Percentiles rank a stretch among this genome's conserved stretches.
Conservation (phyloP, 2,888 invertebrate species). For the Amphipyra berbera region DNA sequence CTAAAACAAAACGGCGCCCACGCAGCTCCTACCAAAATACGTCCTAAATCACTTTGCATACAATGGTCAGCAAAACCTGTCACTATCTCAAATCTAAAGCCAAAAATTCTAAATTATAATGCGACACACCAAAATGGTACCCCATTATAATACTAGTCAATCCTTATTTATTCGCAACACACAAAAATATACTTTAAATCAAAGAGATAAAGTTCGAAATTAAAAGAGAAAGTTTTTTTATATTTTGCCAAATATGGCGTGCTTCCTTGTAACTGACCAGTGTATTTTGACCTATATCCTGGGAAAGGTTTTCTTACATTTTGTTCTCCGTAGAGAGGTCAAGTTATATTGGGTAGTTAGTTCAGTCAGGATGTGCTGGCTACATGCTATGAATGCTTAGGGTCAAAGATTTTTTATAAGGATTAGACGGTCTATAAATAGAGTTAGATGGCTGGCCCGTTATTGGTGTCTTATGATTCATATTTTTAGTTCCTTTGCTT, state of each 20-base stretch:
- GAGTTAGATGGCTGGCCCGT: conserved; percentile 17
- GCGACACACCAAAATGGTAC: conserved; percentile 54
- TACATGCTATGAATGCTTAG: conserved; percentile 63
- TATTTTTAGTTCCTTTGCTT: neutral
- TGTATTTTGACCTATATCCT: conserved; percentile 34
- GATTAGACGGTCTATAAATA: conserved; percentile 49
- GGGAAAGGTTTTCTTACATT: conserved; percentile 7
- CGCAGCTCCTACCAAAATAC: conserved; percentile 10
- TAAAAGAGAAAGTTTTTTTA: conserved; percentile 16
- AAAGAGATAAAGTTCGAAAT: conserved; percentile 28
- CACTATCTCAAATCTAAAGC: conserved; percentile 59
- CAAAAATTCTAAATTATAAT: conserved; percentile 58
- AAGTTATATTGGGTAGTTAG: conserved; percentile 24
- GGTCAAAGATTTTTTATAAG: conserved; percentile 60
- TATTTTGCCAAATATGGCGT: conserved; percentile 47
- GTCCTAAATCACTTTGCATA: conserved; percentile 55
- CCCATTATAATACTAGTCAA: conserved; percentile 49
- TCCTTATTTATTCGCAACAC: conserved; percentile 18
- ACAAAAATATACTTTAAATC: conserved; percentile 34
- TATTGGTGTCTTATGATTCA: conserved; percentile 30
- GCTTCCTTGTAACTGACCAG: conserved; percentile 38
- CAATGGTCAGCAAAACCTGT: conserved; percentile 55
- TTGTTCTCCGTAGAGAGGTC: conserved; percentile 20
- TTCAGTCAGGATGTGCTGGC: conserved; percentile 62
- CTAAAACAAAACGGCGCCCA: conserved; percentile 15